Conservation (phyloP, 2,113 vertebrate species). For the Pan troglodytes region DNA sequence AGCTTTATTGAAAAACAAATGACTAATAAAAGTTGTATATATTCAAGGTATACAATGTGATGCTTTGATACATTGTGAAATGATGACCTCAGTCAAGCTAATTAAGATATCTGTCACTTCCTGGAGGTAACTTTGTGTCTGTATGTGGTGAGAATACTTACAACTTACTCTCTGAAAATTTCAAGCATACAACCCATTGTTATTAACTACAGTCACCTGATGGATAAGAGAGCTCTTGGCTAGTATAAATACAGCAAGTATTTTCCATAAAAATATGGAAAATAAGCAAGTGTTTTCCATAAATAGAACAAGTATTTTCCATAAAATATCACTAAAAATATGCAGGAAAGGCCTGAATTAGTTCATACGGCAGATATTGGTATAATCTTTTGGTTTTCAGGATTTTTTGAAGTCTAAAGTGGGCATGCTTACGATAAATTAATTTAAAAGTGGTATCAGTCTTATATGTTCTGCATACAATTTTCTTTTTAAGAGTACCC, state of each 20-base stretch:
- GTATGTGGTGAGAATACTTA: background rate
- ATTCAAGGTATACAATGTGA: background rate
- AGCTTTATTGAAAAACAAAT: background rate
- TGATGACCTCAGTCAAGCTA: background rate
- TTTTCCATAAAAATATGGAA: too few species aligned
- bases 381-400: conserved; percentile 25
- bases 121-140: background rate
- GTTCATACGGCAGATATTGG: background rate
- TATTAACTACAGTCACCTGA: background rate
- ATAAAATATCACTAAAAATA: background rate
- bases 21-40: background rate
- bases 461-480: background rate
- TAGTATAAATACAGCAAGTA: too few species aligned
- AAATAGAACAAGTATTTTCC: background rate
- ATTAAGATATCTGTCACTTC: background rate
- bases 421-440: background rate
- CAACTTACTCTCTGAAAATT: background rate
- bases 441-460: background rate
- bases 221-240: background rate
- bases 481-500: background rate
- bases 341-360: background rate
- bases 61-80: background rate
- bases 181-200: background rate
- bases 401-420: background rate
- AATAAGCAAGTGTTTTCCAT: too few species aligned